phyloP scores from a whole-genome alignment of 2,888 invertebrate species.

The Andrena hattorfiana region DNA sequence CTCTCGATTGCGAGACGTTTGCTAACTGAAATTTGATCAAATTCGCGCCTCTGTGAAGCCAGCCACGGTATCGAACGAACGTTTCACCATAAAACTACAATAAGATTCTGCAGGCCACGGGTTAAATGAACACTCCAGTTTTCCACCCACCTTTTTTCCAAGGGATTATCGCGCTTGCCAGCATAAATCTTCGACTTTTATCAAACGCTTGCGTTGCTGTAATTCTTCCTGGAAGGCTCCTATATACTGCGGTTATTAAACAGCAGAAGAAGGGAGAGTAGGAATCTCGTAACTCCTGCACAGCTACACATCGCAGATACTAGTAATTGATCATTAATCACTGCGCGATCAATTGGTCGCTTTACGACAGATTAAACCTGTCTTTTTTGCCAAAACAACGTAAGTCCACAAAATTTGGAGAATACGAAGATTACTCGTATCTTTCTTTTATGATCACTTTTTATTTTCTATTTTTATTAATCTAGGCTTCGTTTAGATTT shows the following conservation, averaged over 20 bases:
- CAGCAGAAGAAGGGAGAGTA: constrained; percentile 25
- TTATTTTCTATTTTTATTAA: no score
- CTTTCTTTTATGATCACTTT: no score
- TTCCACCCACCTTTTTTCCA: not conserved
- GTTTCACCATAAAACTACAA: not conserved
- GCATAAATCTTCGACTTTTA: constrained; percentile 34
- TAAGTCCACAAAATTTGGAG: no score
- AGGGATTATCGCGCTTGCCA: constrained; percentile 14
- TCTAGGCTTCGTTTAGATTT: no score
- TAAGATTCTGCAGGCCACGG: not conserved
- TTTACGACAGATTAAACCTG: no score
- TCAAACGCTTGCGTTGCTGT: constrained; percentile 20
- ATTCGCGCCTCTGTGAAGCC: not conserved
- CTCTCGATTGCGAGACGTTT: no score
- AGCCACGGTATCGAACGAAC: not conserved
- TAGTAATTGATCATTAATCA: no score
- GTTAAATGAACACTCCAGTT: not conserved
- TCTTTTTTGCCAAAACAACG: no score
- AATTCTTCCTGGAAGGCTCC: constrained; percentile 33
- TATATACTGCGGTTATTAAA: constrained; percentile 38
- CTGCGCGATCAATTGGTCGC: no score
- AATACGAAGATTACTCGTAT: no score
- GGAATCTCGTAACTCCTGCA: constrained; percentile 49
- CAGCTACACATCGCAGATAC: no score
- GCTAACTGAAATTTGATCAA: not conserved